Evolutionary conservation across 2,888 invertebrate species (phyloP), one percentile per base, ranked within the genome.

Genomic region (Nycteola revayana): DNA sequence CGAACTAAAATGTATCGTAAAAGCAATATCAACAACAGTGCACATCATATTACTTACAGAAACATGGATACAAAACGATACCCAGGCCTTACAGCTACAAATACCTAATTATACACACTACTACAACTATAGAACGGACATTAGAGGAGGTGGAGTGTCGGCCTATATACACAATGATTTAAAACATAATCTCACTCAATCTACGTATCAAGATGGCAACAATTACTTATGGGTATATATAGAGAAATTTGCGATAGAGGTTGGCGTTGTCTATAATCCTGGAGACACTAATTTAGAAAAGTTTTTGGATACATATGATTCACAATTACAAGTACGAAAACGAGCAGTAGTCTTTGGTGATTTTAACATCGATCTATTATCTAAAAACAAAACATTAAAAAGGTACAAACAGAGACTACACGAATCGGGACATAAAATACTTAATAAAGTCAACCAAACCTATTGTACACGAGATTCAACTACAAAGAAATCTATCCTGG

Each of bases 211-310:
- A n/a, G 31, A 17, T 10, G 31, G 31, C 7, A 31, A 31, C 6
- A 31, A 31, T 7, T 30, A 30, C 24, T 10, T 30, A 17, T 30
- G 30, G 30, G 17, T 30, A 33, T 9, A 46, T 33, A 17, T 10
- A 6, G 24, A 30, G 9, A 30, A 11, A 24, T 24, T 11, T 9
- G 30, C 30, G 1, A 1, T 32, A 1, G 32, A 25, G 0, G 18
- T 27, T 5, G 27, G 27, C 17, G 27, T 27, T 5, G 18, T 27
- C 1, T 27, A 27, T 7, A 9, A 27, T 18, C 27, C 27, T 9
- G 27, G 27, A 9, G 7, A 27, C 9, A 28, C 28, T 1, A 20
- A 28, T 21, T 21, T 21, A 1, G n/a, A n/a, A n/a, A 21, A 28
- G 7, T 17, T 28, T 21, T 25, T 32, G 23, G 21, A 10, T 7